Percentiles rank a stretch among this genome's conserved stretches.
Evolutionary conservation across 2,113 vertebrate genomes (phyloP).

Genomic region (Reinhardtius hippoglossoides): DNA sequence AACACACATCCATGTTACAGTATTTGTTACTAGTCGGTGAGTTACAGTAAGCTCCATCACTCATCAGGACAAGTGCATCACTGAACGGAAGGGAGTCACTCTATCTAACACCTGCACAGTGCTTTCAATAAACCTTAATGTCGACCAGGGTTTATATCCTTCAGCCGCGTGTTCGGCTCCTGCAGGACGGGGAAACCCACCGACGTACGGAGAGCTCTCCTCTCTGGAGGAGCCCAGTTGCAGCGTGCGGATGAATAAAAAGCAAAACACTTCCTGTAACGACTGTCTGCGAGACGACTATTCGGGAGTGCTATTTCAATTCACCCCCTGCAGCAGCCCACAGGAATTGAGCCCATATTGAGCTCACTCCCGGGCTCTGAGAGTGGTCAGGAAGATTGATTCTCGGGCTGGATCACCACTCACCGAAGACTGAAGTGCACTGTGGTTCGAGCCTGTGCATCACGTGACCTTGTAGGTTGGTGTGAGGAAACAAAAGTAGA

Average conservation of each 20-base stretch:
- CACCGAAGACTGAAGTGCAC: conserved; percentile 60
- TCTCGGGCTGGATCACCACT: conserved; percentile 59
- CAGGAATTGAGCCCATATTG: conserved; percentile 76
- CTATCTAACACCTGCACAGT: background rate
- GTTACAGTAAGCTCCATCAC: background rate
- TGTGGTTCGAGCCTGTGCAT: conserved; percentile 54
- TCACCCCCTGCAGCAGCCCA: conserved; percentile 85
- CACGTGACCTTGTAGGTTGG: conserved; percentile 57
- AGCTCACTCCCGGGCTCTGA: conserved; percentile 65
- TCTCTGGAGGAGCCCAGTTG: conserved; percentile 32
- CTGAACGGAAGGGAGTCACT: background rate
- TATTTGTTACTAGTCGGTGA: too few relatives aligned
- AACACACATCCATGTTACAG: too few relatives aligned
- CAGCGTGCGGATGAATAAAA: conserved; percentile 59
- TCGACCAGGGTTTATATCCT: background rate
- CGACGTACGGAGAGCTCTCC: conserved; percentile 17
- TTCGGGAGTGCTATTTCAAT: conserved; percentile 68
- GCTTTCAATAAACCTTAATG: background rate
- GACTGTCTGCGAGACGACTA: conserved; percentile 33
- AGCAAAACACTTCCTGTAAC: conserved; percentile 50
- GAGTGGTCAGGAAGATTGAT: conserved; percentile 77
- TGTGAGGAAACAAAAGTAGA: conserved; percentile 28
- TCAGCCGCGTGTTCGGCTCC: conserved; percentile 28
- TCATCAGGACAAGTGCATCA: background rate
- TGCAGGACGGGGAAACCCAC: conserved; percentile 24